phyloP scores from a whole-genome alignment of 2,113 vertebrate genomes.

The Mesoclemmys tuberculata region DNA sequence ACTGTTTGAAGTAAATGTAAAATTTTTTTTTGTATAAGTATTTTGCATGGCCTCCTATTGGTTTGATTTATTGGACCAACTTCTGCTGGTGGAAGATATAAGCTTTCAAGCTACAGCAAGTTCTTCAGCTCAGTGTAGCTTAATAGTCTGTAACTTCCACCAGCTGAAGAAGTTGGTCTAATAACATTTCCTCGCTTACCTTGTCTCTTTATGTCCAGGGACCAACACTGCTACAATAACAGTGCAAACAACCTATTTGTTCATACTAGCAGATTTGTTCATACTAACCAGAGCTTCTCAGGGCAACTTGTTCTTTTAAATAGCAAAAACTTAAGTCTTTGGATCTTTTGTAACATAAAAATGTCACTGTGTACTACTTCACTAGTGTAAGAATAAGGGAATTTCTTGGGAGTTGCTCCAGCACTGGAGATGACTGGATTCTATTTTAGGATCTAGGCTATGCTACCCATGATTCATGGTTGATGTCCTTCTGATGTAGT shows the following conservation, averaged over 20 bases:
- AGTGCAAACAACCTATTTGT: not conserved
- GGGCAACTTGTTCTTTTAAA: not conserved
- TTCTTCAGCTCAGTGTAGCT: not conserved
- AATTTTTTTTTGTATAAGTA: not conserved
- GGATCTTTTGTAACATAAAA: too few relatives aligned
- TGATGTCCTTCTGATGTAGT: not conserved
- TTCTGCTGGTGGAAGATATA: not conserved
- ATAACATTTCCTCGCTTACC: not conserved
- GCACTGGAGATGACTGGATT: not conserved
- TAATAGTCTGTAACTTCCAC: not conserved
- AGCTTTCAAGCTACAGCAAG: not conserved
- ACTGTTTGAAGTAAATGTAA: not conserved
- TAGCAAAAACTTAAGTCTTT: not conserved
- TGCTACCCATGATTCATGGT: not conserved
- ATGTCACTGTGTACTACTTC: not conserved
- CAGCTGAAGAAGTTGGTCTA: not conserved
- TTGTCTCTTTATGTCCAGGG: not conserved
- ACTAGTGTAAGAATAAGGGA: not conserved
- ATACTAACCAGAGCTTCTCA: not conserved
- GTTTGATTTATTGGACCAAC: not conserved
- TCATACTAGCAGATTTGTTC: not conserved
- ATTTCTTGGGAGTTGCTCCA: not conserved
- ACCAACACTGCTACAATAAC: not conserved
- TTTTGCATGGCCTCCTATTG: not conserved
- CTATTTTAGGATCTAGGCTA: not conserved